phyloP scores from a whole-genome alignment of 2,888 invertebrate genomes.

The Ectemnius continuus region DNA sequence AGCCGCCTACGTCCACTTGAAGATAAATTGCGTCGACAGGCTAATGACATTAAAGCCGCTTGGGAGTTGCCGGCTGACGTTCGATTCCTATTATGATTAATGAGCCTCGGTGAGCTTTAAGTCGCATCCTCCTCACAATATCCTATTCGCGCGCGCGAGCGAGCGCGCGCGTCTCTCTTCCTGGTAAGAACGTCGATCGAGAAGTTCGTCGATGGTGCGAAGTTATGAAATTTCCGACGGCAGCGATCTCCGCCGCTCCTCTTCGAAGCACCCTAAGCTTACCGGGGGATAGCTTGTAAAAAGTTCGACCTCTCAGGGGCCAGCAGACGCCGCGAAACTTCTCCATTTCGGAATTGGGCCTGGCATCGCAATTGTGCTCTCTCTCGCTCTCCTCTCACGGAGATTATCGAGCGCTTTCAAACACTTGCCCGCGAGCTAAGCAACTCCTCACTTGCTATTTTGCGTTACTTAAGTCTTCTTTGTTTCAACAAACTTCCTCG shows the following conservation, averaged over 20 bases:
- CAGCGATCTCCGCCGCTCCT: background rate
- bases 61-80: slow-evolving; percentile 19
- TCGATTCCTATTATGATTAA: slow-evolving; percentile 20
- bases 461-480: no score
- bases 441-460: no score
- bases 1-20: slow-evolving; percentile 21
- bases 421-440: no score
- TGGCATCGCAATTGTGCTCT: background rate
- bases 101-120: background rate
- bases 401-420: no score
- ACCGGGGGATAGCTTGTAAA: background rate
- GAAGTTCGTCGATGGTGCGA: background rate
- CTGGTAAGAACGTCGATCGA: background rate
- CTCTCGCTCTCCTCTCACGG: no score
- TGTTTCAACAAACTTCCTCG: no score
- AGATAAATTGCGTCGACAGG: slow-evolving; percentile 47
- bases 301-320: no score
- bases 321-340: slow-evolving; percentile 8
- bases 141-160: background rate
- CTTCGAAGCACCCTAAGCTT: background rate
- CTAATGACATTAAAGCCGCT: slow-evolving; percentile 39
- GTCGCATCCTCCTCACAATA: background rate
- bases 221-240: background rate
- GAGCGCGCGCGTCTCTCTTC: no score
- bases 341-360: background rate